phyloP scores from a whole-genome alignment of 2,113 vertebrate genomes.

The Bufo gargarizans region DNA sequence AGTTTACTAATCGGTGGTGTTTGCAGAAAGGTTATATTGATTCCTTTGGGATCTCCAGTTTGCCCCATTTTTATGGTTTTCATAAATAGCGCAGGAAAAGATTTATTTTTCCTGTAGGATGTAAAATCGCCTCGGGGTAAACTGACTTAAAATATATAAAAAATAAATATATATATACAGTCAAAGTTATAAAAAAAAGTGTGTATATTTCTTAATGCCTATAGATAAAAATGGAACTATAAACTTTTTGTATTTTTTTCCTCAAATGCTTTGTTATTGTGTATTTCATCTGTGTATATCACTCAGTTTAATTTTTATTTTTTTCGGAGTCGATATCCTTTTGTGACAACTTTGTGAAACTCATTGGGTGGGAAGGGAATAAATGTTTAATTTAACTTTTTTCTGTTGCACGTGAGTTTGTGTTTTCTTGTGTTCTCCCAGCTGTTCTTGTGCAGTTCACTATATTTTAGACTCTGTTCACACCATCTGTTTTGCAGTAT shows the following conservation, averaged over 20 bases:
- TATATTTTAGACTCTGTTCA: no score
- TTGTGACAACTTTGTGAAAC: slow-evolving; percentile 48
- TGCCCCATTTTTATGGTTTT: slow-evolving; percentile 77
- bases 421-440: no score
- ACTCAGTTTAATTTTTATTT: slow-evolving; percentile 68
- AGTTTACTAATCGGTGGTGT: slow-evolving; percentile 74
- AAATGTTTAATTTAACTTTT: slow-evolving; percentile 52
- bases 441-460: no score
- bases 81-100: slow-evolving; percentile 80
- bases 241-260: slow-evolving; percentile 61
- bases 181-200: neutral
- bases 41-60: slow-evolving; percentile 84
- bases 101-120: slow-evolving; percentile 81
- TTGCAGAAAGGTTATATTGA: slow-evolving; percentile 85
- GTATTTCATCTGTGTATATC: slow-evolving; percentile 75
- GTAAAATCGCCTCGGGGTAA: slow-evolving; percentile 83
- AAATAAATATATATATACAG: slow-evolving; percentile 8
- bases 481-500: no score
- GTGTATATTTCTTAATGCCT: slow-evolving; percentile 39
- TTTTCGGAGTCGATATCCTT: slow-evolving; percentile 36
- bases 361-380: slow-evolving; percentile 39
- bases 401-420: no score
- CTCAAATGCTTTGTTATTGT: slow-evolving; percentile 73
- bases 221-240: slow-evolving; percentile 24
- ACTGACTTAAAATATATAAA: slow-evolving; percentile 57